phyloP scores from a whole-genome alignment of 1,140 invertebrate genomes.

The Cyphomyrmex costatus region DNA sequence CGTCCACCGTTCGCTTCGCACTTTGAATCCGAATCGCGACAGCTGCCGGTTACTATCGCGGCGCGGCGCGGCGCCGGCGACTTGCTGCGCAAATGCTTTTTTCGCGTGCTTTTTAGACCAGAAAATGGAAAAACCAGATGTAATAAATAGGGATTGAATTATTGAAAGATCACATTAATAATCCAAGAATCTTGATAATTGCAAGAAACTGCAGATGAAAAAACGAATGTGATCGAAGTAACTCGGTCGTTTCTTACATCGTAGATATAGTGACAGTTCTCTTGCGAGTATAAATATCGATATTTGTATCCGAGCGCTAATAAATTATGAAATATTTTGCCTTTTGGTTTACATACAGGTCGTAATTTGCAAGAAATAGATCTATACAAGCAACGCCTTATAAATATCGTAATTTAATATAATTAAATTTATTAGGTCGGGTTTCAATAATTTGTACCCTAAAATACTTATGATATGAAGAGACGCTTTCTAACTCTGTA shows the following conservation, averaged over 20 bases:
- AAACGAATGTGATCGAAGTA: constrained; percentile 8
- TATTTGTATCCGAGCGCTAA: not conserved
- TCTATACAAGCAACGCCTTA: not conserved
- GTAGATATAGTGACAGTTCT: not conserved
- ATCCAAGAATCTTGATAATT: not conserved
- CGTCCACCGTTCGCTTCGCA: constrained; percentile 1
- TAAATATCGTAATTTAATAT: not conserved
- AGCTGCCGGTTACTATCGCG: not conserved
- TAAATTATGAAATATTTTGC: not conserved
- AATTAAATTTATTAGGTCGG: not conserved
- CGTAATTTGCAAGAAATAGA: not conserved
- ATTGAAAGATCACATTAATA: not conserved
- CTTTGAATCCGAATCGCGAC: constrained; percentile 58
- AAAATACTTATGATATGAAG: not conserved
- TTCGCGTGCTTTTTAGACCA: not conserved
- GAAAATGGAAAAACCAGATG: constrained; percentile 13
- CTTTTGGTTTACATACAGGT: not conserved
- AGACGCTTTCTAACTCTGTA: not conserved
- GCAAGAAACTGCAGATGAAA: not conserved
- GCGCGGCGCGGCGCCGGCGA: no score
- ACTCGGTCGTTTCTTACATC: not conserved
- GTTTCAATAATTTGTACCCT: not conserved
- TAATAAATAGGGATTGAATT: constrained; percentile 14
- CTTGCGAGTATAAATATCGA: not conserved
- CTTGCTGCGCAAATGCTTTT: not conserved